Evolutionary conservation across 2,888 invertebrate species (phyloP).

Genomic region (Oxyscelio sp.): DNA sequence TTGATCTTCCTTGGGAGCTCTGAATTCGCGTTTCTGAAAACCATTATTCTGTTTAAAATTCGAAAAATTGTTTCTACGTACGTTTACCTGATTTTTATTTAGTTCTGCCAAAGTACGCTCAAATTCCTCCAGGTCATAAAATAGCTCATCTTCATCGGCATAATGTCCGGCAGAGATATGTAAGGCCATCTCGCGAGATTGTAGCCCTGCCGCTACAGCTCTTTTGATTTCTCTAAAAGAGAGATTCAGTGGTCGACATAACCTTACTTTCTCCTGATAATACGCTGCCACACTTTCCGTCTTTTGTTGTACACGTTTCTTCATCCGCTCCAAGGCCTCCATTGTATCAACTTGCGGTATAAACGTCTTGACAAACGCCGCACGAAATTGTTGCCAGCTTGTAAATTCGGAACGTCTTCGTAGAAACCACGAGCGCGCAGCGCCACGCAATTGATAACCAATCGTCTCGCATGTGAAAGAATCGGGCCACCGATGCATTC

Average conservation of each 20-base stretch:
- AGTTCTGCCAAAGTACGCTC: constrained; percentile 5
- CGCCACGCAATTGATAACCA: constrained; percentile 51
- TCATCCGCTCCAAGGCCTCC: constrained; percentile 57
- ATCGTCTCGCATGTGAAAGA: constrained; percentile 58
- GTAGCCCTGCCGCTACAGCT: constrained; percentile 46
- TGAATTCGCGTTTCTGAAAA: too few species aligned
- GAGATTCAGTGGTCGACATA: constrained; percentile 58
- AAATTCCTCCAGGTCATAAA: too few species aligned
- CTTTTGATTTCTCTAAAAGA: constrained; percentile 58
- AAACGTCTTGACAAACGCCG: neutral
- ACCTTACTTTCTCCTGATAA: constrained; percentile 63
- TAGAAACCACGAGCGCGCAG: constrained; percentile 53
- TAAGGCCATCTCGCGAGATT: constrained; percentile 49
- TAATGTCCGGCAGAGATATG: constrained; percentile 24
- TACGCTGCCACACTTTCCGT: constrained; percentile 55
- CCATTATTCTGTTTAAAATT: too few species aligned
- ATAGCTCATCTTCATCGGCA: constrained; percentile 38
- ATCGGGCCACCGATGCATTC: constrained; percentile 64
- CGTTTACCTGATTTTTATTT: constrained; percentile 9
- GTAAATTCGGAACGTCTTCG: constrained; percentile 39
- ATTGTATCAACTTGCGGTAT: neutral
- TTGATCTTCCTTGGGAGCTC: too few species aligned
- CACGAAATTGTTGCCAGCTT: constrained; percentile 56
- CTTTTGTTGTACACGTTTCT: constrained; percentile 37
- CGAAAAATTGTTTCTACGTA: too few species aligned